Base-by-base conservation (phyloP, 2,888 invertebrate species). In the Scrobipalpa costella region DNA sequence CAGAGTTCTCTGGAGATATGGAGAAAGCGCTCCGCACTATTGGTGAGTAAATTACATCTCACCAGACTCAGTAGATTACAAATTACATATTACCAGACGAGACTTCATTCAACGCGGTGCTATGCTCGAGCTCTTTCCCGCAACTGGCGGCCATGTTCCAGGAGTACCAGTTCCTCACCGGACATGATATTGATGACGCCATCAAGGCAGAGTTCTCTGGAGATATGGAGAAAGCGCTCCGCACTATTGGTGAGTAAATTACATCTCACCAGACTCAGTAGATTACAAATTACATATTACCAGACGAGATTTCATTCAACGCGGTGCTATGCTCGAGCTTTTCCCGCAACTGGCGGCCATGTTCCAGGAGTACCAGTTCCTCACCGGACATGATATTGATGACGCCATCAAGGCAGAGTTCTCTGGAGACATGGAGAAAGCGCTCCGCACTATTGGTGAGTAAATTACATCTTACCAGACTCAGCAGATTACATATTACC, bases 141-240 rank as follows among this genome's bases (percentile, higher is more conserved):
- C 92, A 92, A 69, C 83, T 93, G 72, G 88, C 88, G 36, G 90
- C 92, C 68, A 84, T 92, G 44, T 94, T 95, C 87, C 92, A 93
- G 61, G 95, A 96, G 79, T 97, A 97, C 83, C 93, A 95, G 68
- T 93, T 88, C 78, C 91, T 95, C 66, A 96, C 96, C 0, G 97
- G 97, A 0, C 96, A 96, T 73, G 93, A 94, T 58, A 94, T 97
- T 71, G 96, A 96, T 68, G 93, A 94, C 74, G 96, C 96, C 0
- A 94, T 97, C 79, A 94, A 95, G 76, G 93, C 94, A 8, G 97
- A 97, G 86, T 96, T 97, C 89, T 96, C 96, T 2, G 97, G 97
- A 0, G 96, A 97, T 75, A 73, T 92, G 61, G 94, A 96, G 87
- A 94, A 95, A 74, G 97, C 96, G 19, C 90, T 97, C 44, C 86